Evolutionary conservation across 2,888 invertebrate species (phyloP).

Genomic region (Hecatera dysodea): DNA sequence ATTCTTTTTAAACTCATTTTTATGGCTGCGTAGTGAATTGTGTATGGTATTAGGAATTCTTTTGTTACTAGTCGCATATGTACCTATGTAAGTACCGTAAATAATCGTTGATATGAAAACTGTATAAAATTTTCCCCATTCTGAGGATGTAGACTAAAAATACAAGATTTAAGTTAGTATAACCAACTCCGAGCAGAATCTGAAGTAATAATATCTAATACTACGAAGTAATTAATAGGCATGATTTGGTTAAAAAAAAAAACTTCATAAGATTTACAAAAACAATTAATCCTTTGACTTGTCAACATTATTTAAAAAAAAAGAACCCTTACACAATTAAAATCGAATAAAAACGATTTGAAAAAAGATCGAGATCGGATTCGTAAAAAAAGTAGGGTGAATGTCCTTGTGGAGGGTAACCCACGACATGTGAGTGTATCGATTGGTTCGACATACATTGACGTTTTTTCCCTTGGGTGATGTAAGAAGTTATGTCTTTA

Average conservation of each 20-base stretch:
- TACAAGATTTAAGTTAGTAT: too few relatives aligned
- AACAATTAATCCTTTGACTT: constrained; percentile 85
- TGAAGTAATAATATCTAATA: not conserved
- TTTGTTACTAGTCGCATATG: constrained; percentile 13
- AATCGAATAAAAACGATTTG: constrained; percentile 80
- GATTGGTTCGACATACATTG: constrained; percentile 69
- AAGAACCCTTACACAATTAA: constrained; percentile 84
- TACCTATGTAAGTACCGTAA: constrained; percentile 27
- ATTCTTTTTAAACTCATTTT: constrained; percentile 62
- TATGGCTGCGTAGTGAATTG: constrained; percentile 59
- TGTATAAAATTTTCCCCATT: constrained; percentile 7
- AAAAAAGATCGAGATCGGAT: constrained; percentile 82
- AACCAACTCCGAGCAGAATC: too few relatives aligned
- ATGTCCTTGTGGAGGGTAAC: constrained; percentile 81
- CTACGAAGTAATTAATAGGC: not conserved
- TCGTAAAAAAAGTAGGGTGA: constrained; percentile 84
- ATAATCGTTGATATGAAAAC: constrained; percentile 35
- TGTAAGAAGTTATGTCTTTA: not conserved
- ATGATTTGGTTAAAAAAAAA: constrained; percentile 11
- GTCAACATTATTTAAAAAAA: constrained; percentile 81
- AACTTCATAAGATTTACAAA: constrained; percentile 63
- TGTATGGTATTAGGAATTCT: constrained; percentile 33
- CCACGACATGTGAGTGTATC: constrained; percentile 57
- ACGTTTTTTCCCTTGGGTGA: constrained; percentile 26
- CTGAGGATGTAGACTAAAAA: not conserved